Evolutionary conservation across 2,113 vertebrate species (phyloP).

Genomic region (Malurus elegans): DNA sequence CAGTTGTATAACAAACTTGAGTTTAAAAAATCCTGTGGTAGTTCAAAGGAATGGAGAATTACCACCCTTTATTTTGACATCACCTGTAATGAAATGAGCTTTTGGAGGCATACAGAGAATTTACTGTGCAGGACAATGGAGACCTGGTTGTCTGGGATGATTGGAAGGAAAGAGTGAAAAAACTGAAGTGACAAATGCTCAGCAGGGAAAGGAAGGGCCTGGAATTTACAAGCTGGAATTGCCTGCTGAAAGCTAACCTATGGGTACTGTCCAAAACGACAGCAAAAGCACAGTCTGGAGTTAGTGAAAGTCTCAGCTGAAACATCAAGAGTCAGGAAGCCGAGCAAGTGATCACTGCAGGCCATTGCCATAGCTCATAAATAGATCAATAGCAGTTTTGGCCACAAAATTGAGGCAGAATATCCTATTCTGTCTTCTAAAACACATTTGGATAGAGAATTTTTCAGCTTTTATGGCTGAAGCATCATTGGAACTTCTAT

Average conservation of each 20-base stretch:
- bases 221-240: background rate
- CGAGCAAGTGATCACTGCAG: background rate
- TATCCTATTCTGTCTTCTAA: background rate
- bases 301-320: background rate
- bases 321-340: background rate
- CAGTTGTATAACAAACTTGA: background rate
- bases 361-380: background rate
- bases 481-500: background rate
- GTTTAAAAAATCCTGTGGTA: background rate
- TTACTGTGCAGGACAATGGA: background rate
- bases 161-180: background rate
- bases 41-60: background rate
- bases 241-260: background rate
- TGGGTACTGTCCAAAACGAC: background rate
- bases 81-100: background rate
- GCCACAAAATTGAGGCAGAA: background rate
- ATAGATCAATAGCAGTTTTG: background rate
- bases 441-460: background rate
- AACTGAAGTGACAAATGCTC: background rate
- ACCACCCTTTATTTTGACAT: background rate
- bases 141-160: background rate
- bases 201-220: background rate
- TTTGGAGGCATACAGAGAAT: background rate
- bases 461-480: background rate
- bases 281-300: background rate